phyloP scores from a whole-genome alignment of 2,113 vertebrate species.

The Phyllostomus discolor region DNA sequence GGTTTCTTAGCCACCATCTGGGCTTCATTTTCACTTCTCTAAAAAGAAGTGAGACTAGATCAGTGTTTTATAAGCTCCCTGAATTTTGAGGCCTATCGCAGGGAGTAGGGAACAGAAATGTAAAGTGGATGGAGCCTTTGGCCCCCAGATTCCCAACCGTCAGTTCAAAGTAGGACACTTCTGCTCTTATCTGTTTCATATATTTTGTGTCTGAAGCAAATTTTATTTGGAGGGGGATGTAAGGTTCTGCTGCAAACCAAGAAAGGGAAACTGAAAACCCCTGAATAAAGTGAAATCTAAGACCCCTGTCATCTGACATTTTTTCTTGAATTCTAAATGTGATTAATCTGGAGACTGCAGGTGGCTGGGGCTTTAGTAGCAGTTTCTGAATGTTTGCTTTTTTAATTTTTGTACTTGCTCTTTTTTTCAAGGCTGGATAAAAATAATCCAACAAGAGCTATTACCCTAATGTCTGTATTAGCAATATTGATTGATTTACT shows the following conservation, averaged over 20 bases:
- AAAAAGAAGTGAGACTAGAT: background rate
- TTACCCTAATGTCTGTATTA: conserved; percentile 6
- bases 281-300: background rate
- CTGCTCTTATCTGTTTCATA: background rate
- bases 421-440: background rate
- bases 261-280: background rate
- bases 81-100: background rate
- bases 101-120: background rate
- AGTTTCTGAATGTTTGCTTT: background rate
- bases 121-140: background rate
- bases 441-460: conserved; percentile 31
- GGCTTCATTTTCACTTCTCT: background rate
- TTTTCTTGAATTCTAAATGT: background rate
- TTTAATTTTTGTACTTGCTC: background rate
- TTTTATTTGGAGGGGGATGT: background rate
- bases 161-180: background rate
- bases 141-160: background rate
- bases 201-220: background rate
- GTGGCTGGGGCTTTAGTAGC: background rate
- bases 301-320: background rate
- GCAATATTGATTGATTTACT: background rate
- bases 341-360: background rate
- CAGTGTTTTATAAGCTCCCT: background rate
- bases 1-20: background rate
- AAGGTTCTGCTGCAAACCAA: background rate